Base-by-base conservation (phyloP, 2,888 invertebrate species). In the Nycteola revayana region DNA sequence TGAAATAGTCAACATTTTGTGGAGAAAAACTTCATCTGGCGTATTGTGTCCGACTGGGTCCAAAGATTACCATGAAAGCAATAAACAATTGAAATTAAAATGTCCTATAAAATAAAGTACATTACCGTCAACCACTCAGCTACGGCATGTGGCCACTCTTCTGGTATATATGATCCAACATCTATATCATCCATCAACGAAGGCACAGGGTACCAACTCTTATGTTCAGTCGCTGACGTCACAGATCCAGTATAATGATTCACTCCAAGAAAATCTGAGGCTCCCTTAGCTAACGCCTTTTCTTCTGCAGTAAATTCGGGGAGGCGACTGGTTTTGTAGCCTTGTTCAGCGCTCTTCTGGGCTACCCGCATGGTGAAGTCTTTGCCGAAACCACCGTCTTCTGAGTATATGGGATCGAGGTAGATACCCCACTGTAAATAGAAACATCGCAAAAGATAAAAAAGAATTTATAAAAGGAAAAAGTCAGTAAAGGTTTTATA, bases 231-330 rank as follows among this genome's bases (percentile, higher is more conserved):
- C 1, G 73, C 72, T 0, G 75, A 72, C 5, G 75, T 34, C 1
- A 67, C 18, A 0, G 1, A 53, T 0, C 89, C 69, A 0, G 92
- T 91, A 63, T 95, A 95, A 38, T 93, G 90, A 59, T 95, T 95
- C 1, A 95, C 77, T 0, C 94, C 83, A 9, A 83, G 72, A 59
- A 84, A 87, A 42, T 86, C 86, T 0, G 57, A 46, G 0, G 75
- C 9, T 1, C 86, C 86, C 30, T 56, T 66, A 0, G 71, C 66
- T 1, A 71, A 67, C 0, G 44, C 46, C 5, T 51, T 63, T 64
- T 90, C 86, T 32, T 77, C 72, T 7, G 62, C 50, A 0, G 82
- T 78, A 40, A 89, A 86, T n/a, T 50, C 46, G 1, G 88, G 89
- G 27, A 90, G 51, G 1, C 89, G 67, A 0, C 90, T 88, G 25